A percentile compares a stretch with the other conserved stretches of the same genome.
Conservation (phyloP, 2,113 vertebrate species). For the Callopanchax toddi region DNA sequence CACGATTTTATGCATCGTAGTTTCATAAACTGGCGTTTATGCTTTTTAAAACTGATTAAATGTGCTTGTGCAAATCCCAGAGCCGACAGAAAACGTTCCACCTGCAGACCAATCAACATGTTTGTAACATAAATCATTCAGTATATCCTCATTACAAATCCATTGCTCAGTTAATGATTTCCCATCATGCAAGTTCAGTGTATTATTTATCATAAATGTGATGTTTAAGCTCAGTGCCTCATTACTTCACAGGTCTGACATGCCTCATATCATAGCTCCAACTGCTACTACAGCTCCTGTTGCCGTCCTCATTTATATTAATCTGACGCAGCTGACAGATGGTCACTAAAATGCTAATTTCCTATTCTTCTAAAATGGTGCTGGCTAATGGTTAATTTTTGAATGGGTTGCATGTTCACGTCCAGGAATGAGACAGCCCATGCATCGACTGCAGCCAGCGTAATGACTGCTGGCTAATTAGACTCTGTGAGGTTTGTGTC, state of each 20-base stretch:
- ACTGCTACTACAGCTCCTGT: constrained; percentile 3
- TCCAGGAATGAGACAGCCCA: constrained; percentile 38
- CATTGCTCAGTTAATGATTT: constrained; percentile 10
- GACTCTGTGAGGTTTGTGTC: constrained; percentile 35
- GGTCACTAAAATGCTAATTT: constrained; percentile 33
- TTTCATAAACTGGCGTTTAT: neutral
- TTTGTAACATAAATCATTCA: constrained; percentile 37
- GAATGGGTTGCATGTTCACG: constrained; percentile 23
- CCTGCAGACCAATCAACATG: neutral
- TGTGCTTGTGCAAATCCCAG: neutral
- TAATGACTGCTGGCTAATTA: constrained; percentile 53
- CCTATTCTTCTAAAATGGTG: constrained; percentile 19
- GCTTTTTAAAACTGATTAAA: neutral
- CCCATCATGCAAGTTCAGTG: constrained; percentile 10
- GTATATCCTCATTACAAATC: constrained; percentile 7
- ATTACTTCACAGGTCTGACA: constrained; percentile 10
- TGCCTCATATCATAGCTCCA: neutral
- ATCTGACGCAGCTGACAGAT: constrained; percentile 22
- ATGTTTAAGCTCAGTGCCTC: constrained; percentile 9
- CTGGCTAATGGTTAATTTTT: constrained; percentile 50
- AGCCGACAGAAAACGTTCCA: neutral
- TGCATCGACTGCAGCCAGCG: constrained; percentile 32
- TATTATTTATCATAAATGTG: constrained; percentile 4
- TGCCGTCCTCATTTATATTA: neutral
- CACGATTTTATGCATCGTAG: neutral